Percentiles rank a stretch among this genome's conserved stretches.
phyloP scores from a whole-genome alignment of 2,113 vertebrate genomes.

The Engystomops pustulosus region DNA sequence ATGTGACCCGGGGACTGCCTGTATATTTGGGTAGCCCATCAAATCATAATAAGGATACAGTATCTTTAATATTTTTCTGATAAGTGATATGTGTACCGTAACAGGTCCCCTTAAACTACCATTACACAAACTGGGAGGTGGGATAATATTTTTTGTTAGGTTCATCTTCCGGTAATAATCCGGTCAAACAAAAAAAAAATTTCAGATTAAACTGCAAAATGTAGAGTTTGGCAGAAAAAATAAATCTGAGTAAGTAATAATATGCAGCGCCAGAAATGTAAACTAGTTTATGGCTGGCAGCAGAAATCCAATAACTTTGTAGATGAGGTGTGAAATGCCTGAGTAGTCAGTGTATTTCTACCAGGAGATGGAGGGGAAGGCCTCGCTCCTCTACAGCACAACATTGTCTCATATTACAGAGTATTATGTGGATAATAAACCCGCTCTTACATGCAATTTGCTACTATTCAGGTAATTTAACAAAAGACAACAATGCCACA shows the following conservation, averaged over 20 bases:
- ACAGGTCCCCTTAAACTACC: too few species aligned
- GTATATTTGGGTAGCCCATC: too few species aligned
- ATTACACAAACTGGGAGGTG: too few species aligned
- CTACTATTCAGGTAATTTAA: conserved; percentile 36
- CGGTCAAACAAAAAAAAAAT: too few species aligned
- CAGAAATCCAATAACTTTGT: neutral
- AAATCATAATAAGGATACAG: too few species aligned
- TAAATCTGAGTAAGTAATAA: neutral
- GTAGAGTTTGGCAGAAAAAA: neutral
- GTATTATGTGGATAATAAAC: conserved; percentile 37
- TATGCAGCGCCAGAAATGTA: neutral
- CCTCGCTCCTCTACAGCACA: neutral
- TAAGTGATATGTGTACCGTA: too few species aligned
- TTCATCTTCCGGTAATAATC: too few species aligned
- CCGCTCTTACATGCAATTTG: conserved; percentile 43
- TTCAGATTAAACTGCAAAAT: neutral
- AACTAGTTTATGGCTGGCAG: neutral
- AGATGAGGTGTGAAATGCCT: neutral
- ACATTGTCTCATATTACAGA: conserved; percentile 19
- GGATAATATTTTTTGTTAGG: too few species aligned
- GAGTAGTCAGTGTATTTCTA: neutral
- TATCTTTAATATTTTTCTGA: too few species aligned
- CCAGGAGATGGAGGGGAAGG: neutral
- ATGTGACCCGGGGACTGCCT: too few species aligned
- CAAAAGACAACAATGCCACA: neutral